phyloP scores from a whole-genome alignment of 2,113 vertebrate genomes.

The Rhodinocichla rosea region DNA sequence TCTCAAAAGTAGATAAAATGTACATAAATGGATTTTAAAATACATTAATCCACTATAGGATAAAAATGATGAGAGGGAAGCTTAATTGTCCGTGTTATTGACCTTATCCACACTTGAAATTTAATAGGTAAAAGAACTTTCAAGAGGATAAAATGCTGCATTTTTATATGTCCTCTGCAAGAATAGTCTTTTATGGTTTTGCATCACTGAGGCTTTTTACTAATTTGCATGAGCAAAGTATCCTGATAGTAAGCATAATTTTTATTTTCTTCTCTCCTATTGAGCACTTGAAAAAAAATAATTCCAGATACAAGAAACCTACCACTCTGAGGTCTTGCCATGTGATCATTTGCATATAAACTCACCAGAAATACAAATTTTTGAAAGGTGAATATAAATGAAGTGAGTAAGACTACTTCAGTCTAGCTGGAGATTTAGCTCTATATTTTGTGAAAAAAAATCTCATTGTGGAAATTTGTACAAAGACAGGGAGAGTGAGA shows the following conservation, averaged over 20 bases:
- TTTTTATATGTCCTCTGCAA: background rate
- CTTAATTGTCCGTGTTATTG: background rate
- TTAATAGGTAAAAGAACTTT: background rate
- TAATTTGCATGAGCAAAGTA: background rate
- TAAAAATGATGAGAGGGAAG: background rate
- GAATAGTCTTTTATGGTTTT: background rate
- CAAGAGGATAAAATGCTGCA: background rate
- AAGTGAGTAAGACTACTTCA: background rate
- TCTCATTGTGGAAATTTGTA: background rate
- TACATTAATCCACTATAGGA: background rate
- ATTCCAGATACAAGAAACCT: background rate
- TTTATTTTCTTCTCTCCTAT: background rate
- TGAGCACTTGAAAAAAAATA: background rate
- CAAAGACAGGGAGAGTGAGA: background rate
- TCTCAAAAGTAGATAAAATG: slow-evolving; percentile 28
- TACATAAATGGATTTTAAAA: slow-evolving; percentile 3
- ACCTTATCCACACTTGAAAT: background rate
- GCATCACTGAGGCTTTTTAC: background rate
- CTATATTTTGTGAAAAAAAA: background rate
- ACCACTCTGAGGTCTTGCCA: background rate
- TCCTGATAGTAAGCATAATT: background rate
- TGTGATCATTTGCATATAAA: background rate
- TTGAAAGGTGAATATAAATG: slow-evolving; percentile 13
- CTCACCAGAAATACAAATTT: background rate
- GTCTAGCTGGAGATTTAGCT: background rate